Evolutionary conservation across 2,113 vertebrate species (phyloP).

Genomic region (Cryptotis parvus): DNA sequence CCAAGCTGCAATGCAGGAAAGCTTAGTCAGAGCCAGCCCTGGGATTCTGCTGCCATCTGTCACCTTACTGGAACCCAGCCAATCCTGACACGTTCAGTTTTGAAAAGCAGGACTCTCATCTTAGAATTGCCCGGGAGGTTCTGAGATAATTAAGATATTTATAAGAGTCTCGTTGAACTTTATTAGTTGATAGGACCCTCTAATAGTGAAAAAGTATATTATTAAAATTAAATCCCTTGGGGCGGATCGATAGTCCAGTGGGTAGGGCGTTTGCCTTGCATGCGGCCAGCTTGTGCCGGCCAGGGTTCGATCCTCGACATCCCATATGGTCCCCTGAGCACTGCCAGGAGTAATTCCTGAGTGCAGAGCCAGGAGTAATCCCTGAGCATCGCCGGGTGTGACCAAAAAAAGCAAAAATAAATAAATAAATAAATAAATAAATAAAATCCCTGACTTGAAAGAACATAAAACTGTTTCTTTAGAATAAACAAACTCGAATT

Average conservation of each 20-base stretch:
- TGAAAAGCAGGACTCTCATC: neutral
- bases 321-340: no score
- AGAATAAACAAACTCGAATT: neutral
- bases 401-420: no score
- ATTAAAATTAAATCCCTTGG: neutral
- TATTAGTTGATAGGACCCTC: neutral
- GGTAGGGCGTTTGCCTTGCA: no score
- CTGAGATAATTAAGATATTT: neutral
- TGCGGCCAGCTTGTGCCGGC: no score
- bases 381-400: no score
- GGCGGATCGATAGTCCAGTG: no score
- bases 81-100: neutral
- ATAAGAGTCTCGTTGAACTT: neutral
- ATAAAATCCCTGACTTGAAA: no score
- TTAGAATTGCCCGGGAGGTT: neutral
- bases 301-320: no score
- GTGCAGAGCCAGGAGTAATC: no score
- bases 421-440: no score
- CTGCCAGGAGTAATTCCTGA: no score
- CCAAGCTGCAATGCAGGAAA: neutral
- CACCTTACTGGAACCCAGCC: neutral
- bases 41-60: neutral
- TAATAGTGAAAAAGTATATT: neutral
- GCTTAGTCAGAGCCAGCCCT: no score
- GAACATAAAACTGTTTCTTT: neutral